Evolutionary conservation across 2,888 invertebrate species (phyloP).

Genomic region (Bellardia bayeri): DNA sequence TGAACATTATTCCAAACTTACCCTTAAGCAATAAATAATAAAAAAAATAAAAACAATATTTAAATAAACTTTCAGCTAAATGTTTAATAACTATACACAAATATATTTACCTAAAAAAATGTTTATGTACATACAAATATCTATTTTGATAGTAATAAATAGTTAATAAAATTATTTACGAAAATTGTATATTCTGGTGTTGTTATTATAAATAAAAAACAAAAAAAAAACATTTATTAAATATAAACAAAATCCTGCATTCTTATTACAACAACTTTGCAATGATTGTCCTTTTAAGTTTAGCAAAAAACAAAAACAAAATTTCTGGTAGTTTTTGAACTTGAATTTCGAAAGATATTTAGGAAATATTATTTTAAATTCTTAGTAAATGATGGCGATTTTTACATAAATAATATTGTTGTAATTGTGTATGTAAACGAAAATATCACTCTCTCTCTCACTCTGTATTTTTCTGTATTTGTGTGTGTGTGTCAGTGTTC

Average conservation of each 20-base stretch:
- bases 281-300: slow-evolving; percentile 68
- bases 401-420: not conserved
- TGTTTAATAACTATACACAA: slow-evolving; percentile 4
- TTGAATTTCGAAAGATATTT: not conserved
- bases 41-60: slow-evolving; percentile 4
- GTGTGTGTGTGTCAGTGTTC: slow-evolving; percentile 19
- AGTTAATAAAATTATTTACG: slow-evolving; percentile 36
- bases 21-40: slow-evolving; percentile 48
- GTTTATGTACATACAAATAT: slow-evolving; percentile 24
- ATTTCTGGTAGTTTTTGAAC: not conserved
- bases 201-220: slow-evolving; percentile 37
- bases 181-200: slow-evolving; percentile 67
- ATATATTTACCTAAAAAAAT: slow-evolving; percentile 37
- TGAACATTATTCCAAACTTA: slow-evolving; percentile 24
- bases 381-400: slow-evolving; percentile 3
- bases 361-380: not conserved
- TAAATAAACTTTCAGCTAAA: slow-evolving; percentile 37
- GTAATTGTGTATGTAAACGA: not conserved
- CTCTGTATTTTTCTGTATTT: not conserved
- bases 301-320: not conserved
- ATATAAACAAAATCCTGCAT: slow-evolving; percentile 52
- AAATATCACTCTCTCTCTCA: not conserved
- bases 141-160: slow-evolving; percentile 38
- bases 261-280: slow-evolving; percentile 58
- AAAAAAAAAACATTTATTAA: slow-evolving; percentile 34